Evolutionary conservation across 2,113 vertebrate species (phyloP).

Genomic region (Pao palembangensis): DNA sequence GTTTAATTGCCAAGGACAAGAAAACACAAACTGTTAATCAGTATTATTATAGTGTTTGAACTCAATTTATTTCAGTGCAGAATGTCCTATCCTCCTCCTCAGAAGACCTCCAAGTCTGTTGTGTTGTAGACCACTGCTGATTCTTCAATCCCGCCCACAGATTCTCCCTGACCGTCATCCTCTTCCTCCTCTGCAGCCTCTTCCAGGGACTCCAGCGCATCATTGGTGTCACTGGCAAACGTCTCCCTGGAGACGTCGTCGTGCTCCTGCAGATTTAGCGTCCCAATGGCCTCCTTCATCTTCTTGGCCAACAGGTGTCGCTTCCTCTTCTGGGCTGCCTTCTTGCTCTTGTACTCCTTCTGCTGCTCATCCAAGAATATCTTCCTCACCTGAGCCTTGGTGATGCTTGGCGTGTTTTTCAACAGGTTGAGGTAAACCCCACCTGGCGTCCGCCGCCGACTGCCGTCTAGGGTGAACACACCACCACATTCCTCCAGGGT

Average conservation of each 20-base stretch:
- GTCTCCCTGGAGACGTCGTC: conserved; percentile 95
- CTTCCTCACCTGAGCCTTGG: conserved; percentile 82
- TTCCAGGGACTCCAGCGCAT: conserved; percentile 90
- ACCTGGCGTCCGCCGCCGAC: conserved; percentile 91
- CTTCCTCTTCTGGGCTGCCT: conserved; percentile 90
- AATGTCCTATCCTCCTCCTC: conserved; percentile 14
- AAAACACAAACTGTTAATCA: conserved; percentile 4
- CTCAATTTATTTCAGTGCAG: conserved; percentile 2
- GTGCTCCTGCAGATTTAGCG: conserved; percentile 89
- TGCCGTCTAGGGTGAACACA: conserved; percentile 89
- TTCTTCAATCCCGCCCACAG: conserved; percentile 83
- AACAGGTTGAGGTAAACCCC: conserved; percentile 93
- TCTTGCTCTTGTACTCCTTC: conserved; percentile 86
- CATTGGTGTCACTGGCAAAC: conserved; percentile 94
- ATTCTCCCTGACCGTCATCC: conserved; percentile 68
- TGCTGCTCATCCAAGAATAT: conserved; percentile 90
- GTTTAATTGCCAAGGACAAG: not conserved
- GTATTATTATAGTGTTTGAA: conserved; percentile 5
- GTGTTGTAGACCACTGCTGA: conserved; percentile 85
- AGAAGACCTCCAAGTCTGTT: conserved; percentile 90
- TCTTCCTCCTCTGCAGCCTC: conserved; percentile 85
- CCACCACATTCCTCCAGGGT: conserved; percentile 91
- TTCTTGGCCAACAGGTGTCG: conserved; percentile 86
- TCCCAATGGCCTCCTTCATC: conserved; percentile 95
- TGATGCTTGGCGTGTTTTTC: conserved; percentile 90